Evolutionary conservation across 2,888 invertebrate species (phyloP).

Genomic region (Patella depressa): DNA sequence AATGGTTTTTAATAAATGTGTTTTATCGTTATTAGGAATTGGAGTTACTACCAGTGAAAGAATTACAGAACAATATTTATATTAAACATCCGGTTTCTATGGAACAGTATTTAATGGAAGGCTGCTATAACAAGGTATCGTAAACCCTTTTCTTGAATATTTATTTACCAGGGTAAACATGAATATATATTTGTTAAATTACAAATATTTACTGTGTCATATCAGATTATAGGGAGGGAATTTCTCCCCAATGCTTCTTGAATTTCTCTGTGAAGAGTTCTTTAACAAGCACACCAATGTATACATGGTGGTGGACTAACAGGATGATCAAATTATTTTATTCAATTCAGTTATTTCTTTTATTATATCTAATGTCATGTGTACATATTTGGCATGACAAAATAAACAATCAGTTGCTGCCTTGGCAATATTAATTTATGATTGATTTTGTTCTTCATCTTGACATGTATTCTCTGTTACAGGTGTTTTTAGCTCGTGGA

Average conservation of each 20-base stretch:
- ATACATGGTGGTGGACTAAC: too few species aligned
- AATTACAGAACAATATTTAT: slow-evolving; percentile 92
- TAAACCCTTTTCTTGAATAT: neutral
- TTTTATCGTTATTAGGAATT: slow-evolving; percentile 77
- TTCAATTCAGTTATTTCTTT: too few species aligned
- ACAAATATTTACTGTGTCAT: too few species aligned
- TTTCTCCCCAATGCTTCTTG: neutral
- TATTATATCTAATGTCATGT: too few species aligned
- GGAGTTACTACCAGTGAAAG: slow-evolving; percentile 91
- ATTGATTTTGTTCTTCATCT: too few species aligned
- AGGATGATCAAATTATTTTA: too few species aligned
- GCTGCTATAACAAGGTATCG: slow-evolving; percentile 93
- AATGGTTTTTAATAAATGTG: neutral
- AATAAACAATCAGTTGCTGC: too few species aligned
- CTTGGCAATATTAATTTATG: too few species aligned
- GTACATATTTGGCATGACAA: too few species aligned
- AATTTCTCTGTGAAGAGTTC: neutral
- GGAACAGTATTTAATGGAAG: slow-evolving; percentile 99
- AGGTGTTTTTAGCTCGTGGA: slow-evolving; percentile 90
- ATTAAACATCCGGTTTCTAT: slow-evolving; percentile 94
- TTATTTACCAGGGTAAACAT: neutral
- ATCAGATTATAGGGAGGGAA: too few species aligned
- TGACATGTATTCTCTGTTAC: slow-evolving; percentile 22
- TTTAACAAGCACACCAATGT: too few species aligned
- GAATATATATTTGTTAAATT: too few species aligned